Percentiles rank a stretch among this genome's conserved stretches.
phyloP scores from a whole-genome alignment of 1,140 invertebrate genomes.

The Drosophila pandora region DNA sequence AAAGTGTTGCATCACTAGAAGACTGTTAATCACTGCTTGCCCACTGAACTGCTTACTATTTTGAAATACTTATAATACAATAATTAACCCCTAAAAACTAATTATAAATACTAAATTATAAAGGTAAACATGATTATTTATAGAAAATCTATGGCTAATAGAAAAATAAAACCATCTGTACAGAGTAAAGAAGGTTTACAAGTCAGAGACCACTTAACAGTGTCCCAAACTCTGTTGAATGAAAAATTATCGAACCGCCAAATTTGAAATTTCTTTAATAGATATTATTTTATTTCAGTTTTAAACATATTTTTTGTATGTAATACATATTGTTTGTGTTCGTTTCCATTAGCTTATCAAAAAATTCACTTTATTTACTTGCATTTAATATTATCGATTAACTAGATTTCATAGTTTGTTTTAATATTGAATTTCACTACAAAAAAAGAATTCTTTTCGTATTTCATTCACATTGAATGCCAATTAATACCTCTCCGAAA shows the following conservation, averaged over 20 bases:
- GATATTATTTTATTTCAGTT: constrained; percentile 43
- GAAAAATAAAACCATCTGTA: too few relatives aligned
- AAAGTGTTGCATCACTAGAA: too few relatives aligned
- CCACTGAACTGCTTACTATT: too few relatives aligned
- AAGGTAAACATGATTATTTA: too few relatives aligned
- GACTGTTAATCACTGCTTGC: too few relatives aligned
- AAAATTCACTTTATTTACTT: constrained; percentile 52
- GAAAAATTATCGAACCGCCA: neutral
- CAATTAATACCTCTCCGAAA: constrained; percentile 53
- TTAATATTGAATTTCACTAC: constrained; percentile 68
- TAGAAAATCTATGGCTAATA: too few relatives aligned
- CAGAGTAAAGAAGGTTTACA: too few relatives aligned
- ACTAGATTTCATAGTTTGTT: constrained; percentile 53
- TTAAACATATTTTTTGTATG: constrained; percentile 62
- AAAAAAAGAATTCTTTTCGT: constrained; percentile 55
- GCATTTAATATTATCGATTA: constrained; percentile 48
- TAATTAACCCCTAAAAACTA: too few relatives aligned
- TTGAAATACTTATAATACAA: too few relatives aligned
- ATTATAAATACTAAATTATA: too few relatives aligned
- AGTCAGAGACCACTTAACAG: too few relatives aligned
- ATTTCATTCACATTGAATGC: constrained; percentile 54
- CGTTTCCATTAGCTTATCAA: constrained; percentile 60
- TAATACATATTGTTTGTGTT: constrained; percentile 68
- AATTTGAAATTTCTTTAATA: constrained; percentile 4
- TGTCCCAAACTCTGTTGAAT: neutral